Percentiles rank a stretch among this genome's conserved stretches.
Conservation (phyloP, 2,888 invertebrate species). For the Plebejus argus region DNA sequence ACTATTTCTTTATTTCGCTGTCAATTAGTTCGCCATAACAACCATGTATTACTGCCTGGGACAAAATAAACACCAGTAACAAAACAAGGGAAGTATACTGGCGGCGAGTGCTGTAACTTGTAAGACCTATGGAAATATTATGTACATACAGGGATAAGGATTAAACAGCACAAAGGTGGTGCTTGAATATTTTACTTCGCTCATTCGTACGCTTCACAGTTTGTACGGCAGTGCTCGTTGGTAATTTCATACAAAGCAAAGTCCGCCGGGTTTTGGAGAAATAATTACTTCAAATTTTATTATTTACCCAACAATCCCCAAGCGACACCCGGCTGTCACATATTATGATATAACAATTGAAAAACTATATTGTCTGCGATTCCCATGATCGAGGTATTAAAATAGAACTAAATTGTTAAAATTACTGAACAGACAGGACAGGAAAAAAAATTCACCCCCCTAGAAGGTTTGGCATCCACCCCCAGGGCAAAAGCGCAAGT, state of each 20-base stretch:
- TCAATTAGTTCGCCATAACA: background rate
- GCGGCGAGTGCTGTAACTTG: background rate
- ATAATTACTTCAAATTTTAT: background rate
- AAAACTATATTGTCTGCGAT: too few species aligned
- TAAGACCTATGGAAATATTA: too few species aligned
- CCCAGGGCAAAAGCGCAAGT: too few species aligned
- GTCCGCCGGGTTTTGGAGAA: background rate
- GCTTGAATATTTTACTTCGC: constrained; percentile 19
- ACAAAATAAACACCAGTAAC: background rate
- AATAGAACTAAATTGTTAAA: too few species aligned
- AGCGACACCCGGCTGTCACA: too few species aligned
- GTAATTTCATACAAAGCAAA: constrained; percentile 5
- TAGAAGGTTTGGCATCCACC: too few species aligned
- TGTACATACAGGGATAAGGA: constrained; percentile 22
- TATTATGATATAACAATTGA: too few species aligned
- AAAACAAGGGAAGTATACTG: background rate
- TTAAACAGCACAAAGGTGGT: constrained; percentile 12
- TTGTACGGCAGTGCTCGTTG: background rate
- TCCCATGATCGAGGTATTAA: too few species aligned
- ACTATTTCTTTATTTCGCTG: background rate
- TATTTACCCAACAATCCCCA: too few species aligned
- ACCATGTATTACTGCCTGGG: background rate
- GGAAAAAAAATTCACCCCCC: too few species aligned
- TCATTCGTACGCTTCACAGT: background rate
- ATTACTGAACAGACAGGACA: too few species aligned